A percentile compares a stretch with the other conserved stretches of the same genome.
Conservation (phyloP, 2,888 invertebrate species). For the Cremastobaeus sp. region DNA sequence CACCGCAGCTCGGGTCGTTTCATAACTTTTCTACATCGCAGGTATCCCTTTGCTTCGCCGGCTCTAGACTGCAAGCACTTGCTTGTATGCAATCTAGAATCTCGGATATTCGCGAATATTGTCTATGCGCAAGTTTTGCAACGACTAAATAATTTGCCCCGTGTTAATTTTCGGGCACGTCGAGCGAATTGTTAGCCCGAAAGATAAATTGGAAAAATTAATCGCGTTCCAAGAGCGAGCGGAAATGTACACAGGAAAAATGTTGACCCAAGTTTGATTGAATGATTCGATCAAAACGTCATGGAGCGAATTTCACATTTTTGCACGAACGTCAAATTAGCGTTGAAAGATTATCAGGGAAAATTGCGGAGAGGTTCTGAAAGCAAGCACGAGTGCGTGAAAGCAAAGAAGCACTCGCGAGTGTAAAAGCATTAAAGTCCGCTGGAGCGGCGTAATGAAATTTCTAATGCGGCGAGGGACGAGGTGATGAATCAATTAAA, state of each 20-base stretch:
- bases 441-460: constrained; percentile 67
- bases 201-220: neutral
- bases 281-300: too few relatives aligned
- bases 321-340: too few relatives aligned
- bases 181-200: too few relatives aligned
- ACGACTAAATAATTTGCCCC: too few relatives aligned
- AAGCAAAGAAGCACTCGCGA: constrained; percentile 27
- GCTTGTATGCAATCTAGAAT: too few relatives aligned
- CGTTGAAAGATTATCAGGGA: too few relatives aligned
- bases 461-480: constrained; percentile 67
- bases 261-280: neutral
- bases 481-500: constrained; percentile 69
- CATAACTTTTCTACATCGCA: constrained; percentile 73
- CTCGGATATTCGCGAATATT: constrained; percentile 41
- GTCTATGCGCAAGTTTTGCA: constrained; percentile 5
- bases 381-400: neutral
- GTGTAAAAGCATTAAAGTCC: constrained; percentile 48
- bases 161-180: too few relatives aligned
- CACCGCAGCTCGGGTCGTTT: constrained; percentile 68
- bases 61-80: constrained; percentile 58
- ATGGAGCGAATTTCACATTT: too few relatives aligned
- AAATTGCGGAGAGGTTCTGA: neutral
- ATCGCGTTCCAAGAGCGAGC: neutral
- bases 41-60: constrained; percentile 66
- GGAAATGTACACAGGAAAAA: neutral